Conservation (phyloP, 2,888 invertebrate species). For the Mylabris sibirica region DNA sequence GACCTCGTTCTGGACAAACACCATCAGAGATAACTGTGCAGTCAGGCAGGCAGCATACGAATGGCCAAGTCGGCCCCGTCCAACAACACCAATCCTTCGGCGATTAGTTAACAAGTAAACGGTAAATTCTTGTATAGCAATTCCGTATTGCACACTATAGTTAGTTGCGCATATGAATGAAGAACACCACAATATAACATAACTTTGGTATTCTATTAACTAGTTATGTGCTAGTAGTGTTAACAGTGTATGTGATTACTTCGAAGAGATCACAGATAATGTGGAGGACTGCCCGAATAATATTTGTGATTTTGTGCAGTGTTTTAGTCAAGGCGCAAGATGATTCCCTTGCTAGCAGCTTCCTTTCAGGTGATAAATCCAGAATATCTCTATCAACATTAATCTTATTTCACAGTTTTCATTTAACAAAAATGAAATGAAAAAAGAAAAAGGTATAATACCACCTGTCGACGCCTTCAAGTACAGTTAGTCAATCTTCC, state of each 20-base stretch:
- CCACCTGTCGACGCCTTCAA: not conserved
- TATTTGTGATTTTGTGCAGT: constrained; percentile 49
- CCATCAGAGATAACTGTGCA: constrained; percentile 54
- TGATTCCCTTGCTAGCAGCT: constrained; percentile 82
- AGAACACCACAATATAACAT: constrained; percentile 36
- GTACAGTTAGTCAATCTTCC: constrained; percentile 24
- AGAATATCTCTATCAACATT: not conserved
- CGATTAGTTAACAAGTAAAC: constrained; percentile 49
- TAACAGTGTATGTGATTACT: constrained; percentile 49
- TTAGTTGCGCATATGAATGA: constrained; percentile 59
- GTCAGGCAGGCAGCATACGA: constrained; percentile 48
- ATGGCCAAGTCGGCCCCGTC: constrained; percentile 46
- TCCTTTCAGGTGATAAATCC: constrained; percentile 74
- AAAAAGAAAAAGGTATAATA: not conserved
- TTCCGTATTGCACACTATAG: constrained; percentile 57
- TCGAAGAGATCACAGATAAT: constrained; percentile 37
- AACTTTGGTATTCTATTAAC: constrained; percentile 31
- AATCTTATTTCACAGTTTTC: not conserved
- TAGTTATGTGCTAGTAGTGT: constrained; percentile 45
- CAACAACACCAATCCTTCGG: constrained; percentile 48
- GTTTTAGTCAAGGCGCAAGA: constrained; percentile 65
- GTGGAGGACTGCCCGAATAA: constrained; percentile 48
- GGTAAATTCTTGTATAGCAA: constrained; percentile 59
- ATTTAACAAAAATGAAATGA: constrained; percentile 8
- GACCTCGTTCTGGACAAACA: constrained; percentile 43